Evolutionary conservation across 1,140 invertebrate genomes (phyloP), one percentile per base, ranked within the genome.

Genomic region (Phymorhynchus buccinoides): DNA sequence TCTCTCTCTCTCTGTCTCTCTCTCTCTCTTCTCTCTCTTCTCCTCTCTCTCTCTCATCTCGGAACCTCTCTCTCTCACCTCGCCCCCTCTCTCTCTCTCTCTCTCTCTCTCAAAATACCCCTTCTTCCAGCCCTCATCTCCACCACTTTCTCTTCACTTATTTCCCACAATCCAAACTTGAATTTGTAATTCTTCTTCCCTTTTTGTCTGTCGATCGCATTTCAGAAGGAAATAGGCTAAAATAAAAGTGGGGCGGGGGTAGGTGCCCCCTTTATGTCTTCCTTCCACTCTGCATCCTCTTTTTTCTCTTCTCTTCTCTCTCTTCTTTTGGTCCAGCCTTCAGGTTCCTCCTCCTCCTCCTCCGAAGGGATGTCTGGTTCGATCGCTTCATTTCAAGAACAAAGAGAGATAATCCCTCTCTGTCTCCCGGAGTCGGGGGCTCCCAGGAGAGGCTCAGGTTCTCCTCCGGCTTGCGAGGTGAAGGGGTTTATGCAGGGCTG

Each of bases 391-490:
- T 35, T 48, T 52, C 77, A 56, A 79, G 44, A 56, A 79, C 77
- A 79, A 79, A 79, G 77, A 79, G 42, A 79, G 77, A 79, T 79
- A 79, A 79, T 79, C 77, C 77, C 32, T 48, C 44, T 79, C 77
- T 79, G 77, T 79, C 77, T 79, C 77, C 77, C 30, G 14, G 77
- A 30, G 41, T n/a, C 4, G 48, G n/a, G 42, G 32, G 30, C 77
- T 56, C 77, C 77, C 77, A 52, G 48, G 44, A 56, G 77, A 52
- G 42, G 42, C 32, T 79, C 44, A 79, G 52, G 9, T 79, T 79
- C 2, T 79, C 77, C 77, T 30, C 42, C 6, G n/a, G 22, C 30
- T 41, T 48, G n/a, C 27, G 32, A 79, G 41, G 27, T 0, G 30
- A 32, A 30, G 42, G 44, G 44, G 30, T 79, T 79, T 79, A 52